A percentile compares a stretch with the other conserved stretches of the same genome.
Evolutionary conservation across 1,140 invertebrate genomes (phyloP).

Genomic region (Drosophila rufa): DNA sequence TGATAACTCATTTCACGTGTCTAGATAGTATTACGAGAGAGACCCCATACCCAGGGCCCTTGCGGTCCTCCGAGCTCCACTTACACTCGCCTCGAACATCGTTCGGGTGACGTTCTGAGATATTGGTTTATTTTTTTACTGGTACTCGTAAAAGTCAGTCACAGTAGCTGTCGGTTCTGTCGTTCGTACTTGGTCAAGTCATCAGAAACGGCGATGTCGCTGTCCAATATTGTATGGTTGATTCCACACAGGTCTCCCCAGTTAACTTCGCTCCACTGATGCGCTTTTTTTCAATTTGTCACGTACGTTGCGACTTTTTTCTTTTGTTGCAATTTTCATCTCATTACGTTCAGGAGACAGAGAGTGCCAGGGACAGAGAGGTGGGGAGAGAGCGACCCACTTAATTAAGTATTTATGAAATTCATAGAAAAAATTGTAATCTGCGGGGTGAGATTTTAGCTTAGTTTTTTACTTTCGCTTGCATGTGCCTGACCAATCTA

Average conservation of each 20-base stretch:
- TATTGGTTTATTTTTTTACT: conserved; percentile 59
- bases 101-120: conserved; percentile 37
- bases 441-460: conserved; percentile 40
- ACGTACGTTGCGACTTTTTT: conserved; percentile 64
- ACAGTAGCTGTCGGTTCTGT: conserved; percentile 62
- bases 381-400: conserved; percentile 38
- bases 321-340: conserved; percentile 67
- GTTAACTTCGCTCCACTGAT: conserved; percentile 83
- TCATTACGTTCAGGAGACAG: conserved; percentile 55
- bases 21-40: conserved; percentile 73
- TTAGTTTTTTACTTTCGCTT: conserved; percentile 28
- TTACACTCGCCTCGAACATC: conserved; percentile 33
- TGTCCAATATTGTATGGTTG: conserved; percentile 81
- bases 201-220: conserved; percentile 62
- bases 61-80: conserved; percentile 8
- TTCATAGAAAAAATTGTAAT: conserved; percentile 76
- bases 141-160: conserved; percentile 69
- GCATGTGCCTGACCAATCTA: conserved; percentile 73
- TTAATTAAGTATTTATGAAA: conserved; percentile 82
- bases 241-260: conserved; percentile 82
- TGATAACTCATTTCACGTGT: conserved; percentile 83
- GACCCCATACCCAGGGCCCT: not conserved
- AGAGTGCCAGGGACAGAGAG: not conserved
- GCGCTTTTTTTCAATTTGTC: conserved; percentile 84
- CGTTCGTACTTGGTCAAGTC: conserved; percentile 62